Evolutionary conservation across 2,797 vertebrate species (phyloP).

Genomic region (Hipposideros larvatus): DNA sequence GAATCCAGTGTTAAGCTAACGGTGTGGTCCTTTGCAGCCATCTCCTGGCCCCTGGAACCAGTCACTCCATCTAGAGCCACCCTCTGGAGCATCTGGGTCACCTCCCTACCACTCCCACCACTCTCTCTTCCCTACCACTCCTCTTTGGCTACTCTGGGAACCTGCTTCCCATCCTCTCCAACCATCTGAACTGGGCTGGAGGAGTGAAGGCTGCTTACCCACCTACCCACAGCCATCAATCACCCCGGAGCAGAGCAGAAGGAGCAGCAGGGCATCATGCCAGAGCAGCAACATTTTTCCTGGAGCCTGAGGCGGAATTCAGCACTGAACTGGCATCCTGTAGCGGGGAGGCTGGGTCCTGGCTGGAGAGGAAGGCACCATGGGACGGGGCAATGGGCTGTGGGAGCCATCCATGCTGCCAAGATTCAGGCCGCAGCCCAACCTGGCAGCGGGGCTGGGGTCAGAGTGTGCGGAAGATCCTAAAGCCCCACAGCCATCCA

Average conservation of each 20-base stretch:
- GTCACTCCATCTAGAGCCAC: background rate
- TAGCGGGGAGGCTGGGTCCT: background rate
- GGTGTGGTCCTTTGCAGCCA: background rate
- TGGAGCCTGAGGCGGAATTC: background rate
- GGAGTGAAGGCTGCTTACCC: background rate
- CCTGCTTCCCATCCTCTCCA: background rate
- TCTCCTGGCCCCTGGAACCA: background rate
- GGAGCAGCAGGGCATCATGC: constrained; percentile 29
- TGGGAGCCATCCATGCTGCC: background rate
- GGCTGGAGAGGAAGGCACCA: rapidly evolving
- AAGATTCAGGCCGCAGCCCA: background rate
- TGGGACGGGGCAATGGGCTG: background rate
- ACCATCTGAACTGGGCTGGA: background rate
- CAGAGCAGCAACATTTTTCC: background rate
- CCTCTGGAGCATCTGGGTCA: background rate
- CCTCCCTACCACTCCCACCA: too few species aligned
- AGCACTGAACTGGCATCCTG: background rate
- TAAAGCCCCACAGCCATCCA: background rate
- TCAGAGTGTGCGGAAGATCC: background rate
- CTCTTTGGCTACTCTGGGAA: background rate
- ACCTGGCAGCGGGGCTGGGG: background rate
- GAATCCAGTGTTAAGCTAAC: background rate
- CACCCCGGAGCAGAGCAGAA: background rate
- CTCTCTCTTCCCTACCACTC: background rate
- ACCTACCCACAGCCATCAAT: background rate